Evolutionary conservation across 2,888 invertebrate species (phyloP), one percentile per base, ranked within the genome.

Genomic region (Encarsia formosa): DNA sequence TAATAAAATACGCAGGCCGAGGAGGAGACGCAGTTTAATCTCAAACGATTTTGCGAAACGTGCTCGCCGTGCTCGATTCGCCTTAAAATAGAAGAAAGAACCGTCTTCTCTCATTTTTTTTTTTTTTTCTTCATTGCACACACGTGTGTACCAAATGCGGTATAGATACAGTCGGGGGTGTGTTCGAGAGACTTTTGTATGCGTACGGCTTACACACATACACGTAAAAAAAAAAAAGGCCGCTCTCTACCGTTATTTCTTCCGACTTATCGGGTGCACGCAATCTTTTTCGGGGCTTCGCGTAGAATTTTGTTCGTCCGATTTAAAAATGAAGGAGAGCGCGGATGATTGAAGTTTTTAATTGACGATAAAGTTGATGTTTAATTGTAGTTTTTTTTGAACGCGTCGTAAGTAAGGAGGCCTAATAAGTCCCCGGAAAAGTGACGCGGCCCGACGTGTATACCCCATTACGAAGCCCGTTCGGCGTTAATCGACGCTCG

Each of bases 181-280:
- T n/a, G n/a, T 31, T 22, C 2, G 16, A 4, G 39, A 11, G 44
- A 29, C 37, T 41, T 52, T 51, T 37, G 46, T 52, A 47, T 46
- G 38, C 42, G 32, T 29, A 29, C 23, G 23, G 16, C 46, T 38
- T 42, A 43, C 13, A 18, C 26, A 20, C n/a, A 18, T 37, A n/a
- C 37, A 8, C 32, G 5, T 15, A n/a, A 32, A 13, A 8, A 11
- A 11, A 8, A 11, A 26, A 26, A 8, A 34, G 35, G 41, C 45
- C 34, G 41, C 51, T 51, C 52, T 34, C 13, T 34, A 9, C 52
- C 47, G 43, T 52, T 52, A 52, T 43, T 52, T 43, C 43, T 52
- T 52, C 47, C 43, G 38, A 38, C 52, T 52, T 52, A 52, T 52
- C 52, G 43, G 42, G 39, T 43, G 47, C 52, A 43, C 43, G 34